phyloP scores from a whole-genome alignment of 2,888 invertebrate species.

The Hirtodrosophila cameraria region DNA sequence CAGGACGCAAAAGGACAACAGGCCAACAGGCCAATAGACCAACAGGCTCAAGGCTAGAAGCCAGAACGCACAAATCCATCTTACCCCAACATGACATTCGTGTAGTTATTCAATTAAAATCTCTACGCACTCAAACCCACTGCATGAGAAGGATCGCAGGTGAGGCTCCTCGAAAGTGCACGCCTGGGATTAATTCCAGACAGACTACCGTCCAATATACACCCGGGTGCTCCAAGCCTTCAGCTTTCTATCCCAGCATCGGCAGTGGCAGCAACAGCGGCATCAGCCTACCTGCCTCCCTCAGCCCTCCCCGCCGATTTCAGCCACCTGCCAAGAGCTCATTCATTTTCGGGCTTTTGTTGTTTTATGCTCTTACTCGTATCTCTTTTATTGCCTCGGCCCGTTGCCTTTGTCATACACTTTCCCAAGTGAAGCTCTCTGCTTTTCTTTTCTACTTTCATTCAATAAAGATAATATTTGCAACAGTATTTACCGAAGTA shows the following conservation, averaged over 20 bases:
- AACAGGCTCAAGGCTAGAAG: not conserved
- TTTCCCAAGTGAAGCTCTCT: conserved; percentile 14
- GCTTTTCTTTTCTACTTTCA: conserved; percentile 1
- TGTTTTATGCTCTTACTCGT: conserved; percentile 54
- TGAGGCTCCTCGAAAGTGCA: conserved; percentile 53
- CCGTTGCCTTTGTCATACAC: conserved; percentile 47
- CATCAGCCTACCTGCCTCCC: not conserved
- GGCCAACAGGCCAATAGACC: no score
- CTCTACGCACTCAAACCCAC: conserved; percentile 31
- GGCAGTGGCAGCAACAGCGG: no score
- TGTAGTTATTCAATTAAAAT: conserved; percentile 74
- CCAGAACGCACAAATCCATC: conserved; percentile 28
- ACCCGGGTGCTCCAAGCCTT: not conserved
- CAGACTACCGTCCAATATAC: conserved; percentile 13
- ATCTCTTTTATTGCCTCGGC: conserved; percentile 67
- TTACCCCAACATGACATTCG: conserved; percentile 32
- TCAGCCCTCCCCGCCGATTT: not conserved
- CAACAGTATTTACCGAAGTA: no score
- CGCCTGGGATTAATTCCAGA: conserved; percentile 67
- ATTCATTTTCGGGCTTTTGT: conserved; percentile 68
- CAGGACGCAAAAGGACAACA: no score
- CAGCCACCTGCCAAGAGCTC: conserved; percentile 37
- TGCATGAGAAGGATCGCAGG: conserved; percentile 19
- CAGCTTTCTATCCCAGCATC: conserved; percentile 7
- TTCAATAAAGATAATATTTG: conserved; percentile 18